Evolutionary conservation across 1,140 invertebrate species (phyloP).

Genomic region (Caenorhabditis brenneri): DNA sequence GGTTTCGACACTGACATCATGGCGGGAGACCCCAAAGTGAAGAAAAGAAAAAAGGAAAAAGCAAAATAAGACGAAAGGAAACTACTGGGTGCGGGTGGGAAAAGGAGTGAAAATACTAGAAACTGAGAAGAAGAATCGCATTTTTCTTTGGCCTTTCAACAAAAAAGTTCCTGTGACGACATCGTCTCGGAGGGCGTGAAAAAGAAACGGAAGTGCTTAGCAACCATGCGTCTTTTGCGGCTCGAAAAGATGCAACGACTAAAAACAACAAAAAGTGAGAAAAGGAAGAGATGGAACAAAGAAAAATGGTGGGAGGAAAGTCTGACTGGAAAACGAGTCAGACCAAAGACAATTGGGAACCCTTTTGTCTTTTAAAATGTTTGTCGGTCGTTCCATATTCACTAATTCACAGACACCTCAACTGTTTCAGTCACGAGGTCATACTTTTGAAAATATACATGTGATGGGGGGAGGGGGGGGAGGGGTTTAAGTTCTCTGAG

Average conservation of each 20-base stretch:
- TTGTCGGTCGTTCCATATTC: neutral
- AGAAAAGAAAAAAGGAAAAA: neutral
- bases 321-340: neutral
- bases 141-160: conserved; percentile 36
- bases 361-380: neutral
- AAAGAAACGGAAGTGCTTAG: conserved; percentile 38
- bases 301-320: neutral
- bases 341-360: conserved; percentile 13
- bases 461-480: too few species aligned
- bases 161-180: conserved; percentile 40
- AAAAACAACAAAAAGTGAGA: conserved; percentile 30
- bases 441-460: neutral
- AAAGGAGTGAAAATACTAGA: conserved; percentile 13
- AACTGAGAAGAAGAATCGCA: conserved; percentile 21
- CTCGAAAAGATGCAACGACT: conserved; percentile 15
- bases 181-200: conserved; percentile 15
- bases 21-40: neutral
- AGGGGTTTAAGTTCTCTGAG: too few species aligned
- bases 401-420: neutral
- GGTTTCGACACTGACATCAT: conserved; percentile 36
- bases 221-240: conserved; percentile 13
- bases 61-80: conserved; percentile 25
- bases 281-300: neutral
- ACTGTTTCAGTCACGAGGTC: neutral
- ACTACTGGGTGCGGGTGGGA: conserved; percentile 29